Evolutionary conservation across 2,888 invertebrate genomes (phyloP), one percentile per base, ranked within the genome.

Genomic region (Stramonita haemastoma): DNA sequence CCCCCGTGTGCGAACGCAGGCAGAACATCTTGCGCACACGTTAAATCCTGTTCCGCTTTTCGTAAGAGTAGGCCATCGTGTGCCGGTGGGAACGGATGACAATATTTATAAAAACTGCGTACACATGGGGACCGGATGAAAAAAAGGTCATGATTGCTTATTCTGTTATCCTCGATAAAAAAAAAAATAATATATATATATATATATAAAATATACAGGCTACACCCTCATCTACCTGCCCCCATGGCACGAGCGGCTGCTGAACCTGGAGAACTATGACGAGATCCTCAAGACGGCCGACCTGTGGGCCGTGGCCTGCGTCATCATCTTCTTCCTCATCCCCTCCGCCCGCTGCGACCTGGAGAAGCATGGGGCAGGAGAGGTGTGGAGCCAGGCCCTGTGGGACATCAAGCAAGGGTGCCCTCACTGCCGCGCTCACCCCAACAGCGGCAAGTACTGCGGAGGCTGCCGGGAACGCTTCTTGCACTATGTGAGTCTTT

Each of bases 291-390:
- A 89, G 85, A 73, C 85, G 6, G 73, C 70, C 8, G 89, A 89
- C 77, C 77, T 89, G 73, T 89, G 89, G 89, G 89, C 89, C 13
- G 36, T 66, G 1, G 89, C 85, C 34, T 89, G 89, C 13, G 73
- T 89, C 73, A 66, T 89, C 60, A 77, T 85, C 77, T 84, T 66
- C 73, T 81, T 88, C 70, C 56, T 89, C 22, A 19, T 86, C 13
- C 86, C 86, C 22, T 4, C 0, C 6, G 66, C 15, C 5, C 56
- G 84, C 5, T 19, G 79, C 19, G 34, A 34, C 15, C 17, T 79
- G 32, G n/a, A 77, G 46, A 6, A 8, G n/a, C 46, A 46, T 8
- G 13, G 19, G 15, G 57, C 4, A 11, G 8, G 34, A 26, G 86
- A 26, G 0, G 86, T 86, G 32, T 86, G 86, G 86, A 66, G 34